Evolutionary conservation across 1,140 invertebrate species (phyloP).

Genomic region (Caenorhabditis brenneri): DNA sequence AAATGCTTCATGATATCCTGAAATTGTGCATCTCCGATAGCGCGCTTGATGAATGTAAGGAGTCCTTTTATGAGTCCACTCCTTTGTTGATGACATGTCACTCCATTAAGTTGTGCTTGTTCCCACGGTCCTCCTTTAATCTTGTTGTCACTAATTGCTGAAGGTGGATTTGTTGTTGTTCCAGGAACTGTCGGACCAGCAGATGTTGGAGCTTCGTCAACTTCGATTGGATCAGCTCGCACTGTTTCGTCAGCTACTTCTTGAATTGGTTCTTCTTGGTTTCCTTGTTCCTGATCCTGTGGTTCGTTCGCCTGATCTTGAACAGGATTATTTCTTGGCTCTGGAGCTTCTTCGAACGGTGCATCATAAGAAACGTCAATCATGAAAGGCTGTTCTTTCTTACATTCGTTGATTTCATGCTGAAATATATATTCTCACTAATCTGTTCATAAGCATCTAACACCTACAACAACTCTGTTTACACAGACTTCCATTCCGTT

Average conservation of each 20-base stretch:
- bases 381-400: slow-evolving; percentile 81
- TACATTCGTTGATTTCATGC: slow-evolving; percentile 84
- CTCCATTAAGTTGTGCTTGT: background rate
- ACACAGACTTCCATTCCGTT: slow-evolving; percentile 80
- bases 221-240: slow-evolving; percentile 63
- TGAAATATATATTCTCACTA: slow-evolving; percentile 65
- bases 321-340: background rate
- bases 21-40: slow-evolving; percentile 76
- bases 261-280: slow-evolving; percentile 56
- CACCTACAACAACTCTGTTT: slow-evolving; percentile 72
- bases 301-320: background rate
- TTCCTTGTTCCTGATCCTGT: background rate
- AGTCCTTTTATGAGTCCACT: slow-evolving; percentile 52
- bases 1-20: slow-evolving; percentile 85
- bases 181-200: slow-evolving; percentile 48
- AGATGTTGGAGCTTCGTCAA: slow-evolving; percentile 42
- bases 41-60: slow-evolving; percentile 52
- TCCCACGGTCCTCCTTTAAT: slow-evolving; percentile 31
- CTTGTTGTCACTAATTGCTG: background rate
- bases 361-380: slow-evolving; percentile 72
- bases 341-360: slow-evolving; percentile 24
- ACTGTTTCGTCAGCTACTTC: slow-evolving; percentile 12
- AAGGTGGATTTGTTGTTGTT: background rate
- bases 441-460: background rate
- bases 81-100: slow-evolving; percentile 50